Conservation (phyloP, 64 coral and sea anemone genomes). For the Exaiptasia diaphana region DNA sequence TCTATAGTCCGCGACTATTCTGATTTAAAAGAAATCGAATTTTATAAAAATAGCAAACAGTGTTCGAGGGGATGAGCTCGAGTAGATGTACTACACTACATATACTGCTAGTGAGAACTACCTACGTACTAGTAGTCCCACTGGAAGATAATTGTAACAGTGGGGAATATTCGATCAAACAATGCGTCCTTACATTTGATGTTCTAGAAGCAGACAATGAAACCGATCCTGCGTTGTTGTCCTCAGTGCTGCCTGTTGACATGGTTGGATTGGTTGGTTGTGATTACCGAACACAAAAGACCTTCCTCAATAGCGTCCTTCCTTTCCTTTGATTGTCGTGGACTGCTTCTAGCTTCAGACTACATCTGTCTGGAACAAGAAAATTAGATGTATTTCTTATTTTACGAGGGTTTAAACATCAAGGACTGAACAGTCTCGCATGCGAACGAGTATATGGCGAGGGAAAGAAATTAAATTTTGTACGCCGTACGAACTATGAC, state of each 20-base stretch:
- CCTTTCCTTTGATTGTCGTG: background rate
- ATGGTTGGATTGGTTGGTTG: constrained; percentile 2
- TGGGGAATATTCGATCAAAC: background rate
- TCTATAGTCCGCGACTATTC: too few species aligned
- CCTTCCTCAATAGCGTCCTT: constrained; percentile 4
- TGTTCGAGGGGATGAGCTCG: too few species aligned
- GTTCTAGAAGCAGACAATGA: background rate
- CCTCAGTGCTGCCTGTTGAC: constrained; percentile 14
- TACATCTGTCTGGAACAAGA: constrained; percentile 11
- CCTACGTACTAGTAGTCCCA: too few species aligned
- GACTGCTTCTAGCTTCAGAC: background rate
- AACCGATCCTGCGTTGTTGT: background rate
- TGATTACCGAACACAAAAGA: constrained; percentile 10
- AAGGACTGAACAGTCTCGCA: too few species aligned
- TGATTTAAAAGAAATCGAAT: too few species aligned
- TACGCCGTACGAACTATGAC: background rate
- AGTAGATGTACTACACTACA: too few species aligned
- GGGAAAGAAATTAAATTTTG: constrained; percentile 1
- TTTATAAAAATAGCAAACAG: too few species aligned
- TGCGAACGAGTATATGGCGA: background rate
- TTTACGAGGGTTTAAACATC: too few species aligned
- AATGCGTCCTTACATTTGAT: constrained; percentile 32
- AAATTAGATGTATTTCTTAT: background rate
- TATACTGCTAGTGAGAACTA: too few species aligned
- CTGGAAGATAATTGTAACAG: background rate